Conservation (phyloP, 2,888 invertebrate genomes). For the Nephrotoma flavescens region DNA sequence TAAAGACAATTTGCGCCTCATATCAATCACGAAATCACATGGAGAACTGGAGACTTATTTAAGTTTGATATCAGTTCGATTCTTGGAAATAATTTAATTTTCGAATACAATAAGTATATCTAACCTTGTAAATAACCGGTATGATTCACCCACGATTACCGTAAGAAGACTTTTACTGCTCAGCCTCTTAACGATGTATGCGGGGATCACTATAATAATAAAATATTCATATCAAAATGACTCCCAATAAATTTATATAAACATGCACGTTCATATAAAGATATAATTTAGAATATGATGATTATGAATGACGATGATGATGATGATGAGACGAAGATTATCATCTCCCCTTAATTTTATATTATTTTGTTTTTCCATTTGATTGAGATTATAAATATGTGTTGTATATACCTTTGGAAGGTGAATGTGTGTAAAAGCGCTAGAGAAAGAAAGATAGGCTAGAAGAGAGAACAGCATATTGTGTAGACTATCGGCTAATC, state of each 20-base stretch:
- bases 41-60: no score
- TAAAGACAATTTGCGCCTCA: background rate
- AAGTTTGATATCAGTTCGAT: no score
- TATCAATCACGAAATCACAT: no score
- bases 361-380: background rate
- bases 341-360: background rate
- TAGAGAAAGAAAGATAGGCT: background rate
- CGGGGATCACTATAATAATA: background rate
- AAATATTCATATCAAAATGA: background rate
- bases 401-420: background rate
- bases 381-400: background rate
- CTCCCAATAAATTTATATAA: background rate
- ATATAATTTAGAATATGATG: background rate
- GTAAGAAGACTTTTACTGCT: no score
- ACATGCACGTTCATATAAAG: background rate
- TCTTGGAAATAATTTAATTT: no score
- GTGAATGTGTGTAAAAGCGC: background rate
- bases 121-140: background rate
- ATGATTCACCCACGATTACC: background rate
- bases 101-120: no score
- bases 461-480: background rate
- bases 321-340: background rate
- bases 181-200: background rate
- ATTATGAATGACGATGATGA: background rate
- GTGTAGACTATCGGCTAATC: background rate